Base-by-base conservation (phyloP, 2,797 vertebrate genomes). In the Emys orbicularis region DNA sequence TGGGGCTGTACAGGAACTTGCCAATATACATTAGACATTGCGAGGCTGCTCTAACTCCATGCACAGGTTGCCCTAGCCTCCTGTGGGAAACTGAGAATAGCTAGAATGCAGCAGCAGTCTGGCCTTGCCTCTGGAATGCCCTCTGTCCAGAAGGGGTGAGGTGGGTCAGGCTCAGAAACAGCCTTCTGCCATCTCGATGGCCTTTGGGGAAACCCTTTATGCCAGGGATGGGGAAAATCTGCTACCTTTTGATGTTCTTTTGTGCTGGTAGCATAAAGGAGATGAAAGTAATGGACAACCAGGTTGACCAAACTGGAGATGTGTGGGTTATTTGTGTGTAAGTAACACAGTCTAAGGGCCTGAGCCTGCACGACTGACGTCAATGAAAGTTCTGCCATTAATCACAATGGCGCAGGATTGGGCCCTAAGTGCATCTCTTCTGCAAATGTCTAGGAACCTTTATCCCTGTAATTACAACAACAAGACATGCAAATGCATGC, bases 401-500 rank as follows among this genome's bases (percentile, higher is more conserved):
- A 34, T 59, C 2, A 2, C 81, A 37, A 4, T 19, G 90, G 29
- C 13, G 23, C 18, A 41, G 4, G 12, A 3, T 81, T 9, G 49
- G 65, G 10, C 41, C 87, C 37, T 27, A 0, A 0, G 31, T 27
- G 21, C 91, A 79, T 72, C 65, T 94, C 44, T 6, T 44, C 21
- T 3, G 19, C 1, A 61, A 81, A 37, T n/a, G 54, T 96, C 85
- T 92, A 90, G 92, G 89, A 77, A 10, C 21, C 44, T 77, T 13
- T 49, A 49, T 77, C 44, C 13, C 74, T 77, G 15, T 49, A 31
- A 77, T 77, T 77, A 77, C 74, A 49, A 77, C 12, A 61, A 34
- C 44, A 49, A 94, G 91, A 92, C 97, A 88, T 93, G 96, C 95
- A 96, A 97, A 97, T 65, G 93, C 95, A 87, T 5, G 95, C 9